Percentiles rank a stretch among this genome's conserved stretches.
Evolutionary conservation across 2,888 invertebrate species (phyloP).

Genomic region (Hypolimnas misippus): DNA sequence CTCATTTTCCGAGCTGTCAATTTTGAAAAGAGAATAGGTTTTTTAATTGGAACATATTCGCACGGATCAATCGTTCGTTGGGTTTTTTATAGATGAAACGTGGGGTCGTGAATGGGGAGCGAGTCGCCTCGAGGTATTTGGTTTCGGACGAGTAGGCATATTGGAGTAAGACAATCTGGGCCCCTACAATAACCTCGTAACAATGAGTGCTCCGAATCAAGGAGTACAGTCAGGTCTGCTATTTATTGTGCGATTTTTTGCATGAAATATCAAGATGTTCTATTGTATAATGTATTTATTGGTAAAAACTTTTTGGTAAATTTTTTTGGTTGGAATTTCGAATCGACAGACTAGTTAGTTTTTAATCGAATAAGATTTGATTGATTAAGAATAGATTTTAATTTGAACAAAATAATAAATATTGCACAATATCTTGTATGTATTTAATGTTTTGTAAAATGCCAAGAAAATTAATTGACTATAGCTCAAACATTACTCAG

Average conservation of each 20-base stretch:
- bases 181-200: slow-evolving; percentile 53
- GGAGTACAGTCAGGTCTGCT: slow-evolving; percentile 1
- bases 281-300: neutral
- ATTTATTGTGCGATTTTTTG: slow-evolving; percentile 11
- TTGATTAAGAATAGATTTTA: too few relatives aligned
- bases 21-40: slow-evolving; percentile 40
- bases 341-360: too few relatives aligned
- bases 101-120: slow-evolving; percentile 56
- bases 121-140: slow-evolving; percentile 73
- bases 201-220: slow-evolving; percentile 16
- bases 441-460: too few relatives aligned
- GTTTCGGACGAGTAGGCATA: slow-evolving; percentile 66
- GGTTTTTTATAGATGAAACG: slow-evolving; percentile 57
- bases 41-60: slow-evolving; percentile 82
- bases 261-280: neutral
- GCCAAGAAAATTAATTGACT: too few relatives aligned
- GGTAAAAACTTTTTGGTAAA: neutral
- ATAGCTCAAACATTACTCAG: too few relatives aligned
- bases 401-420: too few relatives aligned
- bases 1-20: slow-evolving; percentile 50
- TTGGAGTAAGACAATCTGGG: slow-evolving; percentile 75
- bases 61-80: slow-evolving; percentile 56
- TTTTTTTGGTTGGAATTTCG: too few relatives aligned
- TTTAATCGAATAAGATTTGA: too few relatives aligned
- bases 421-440: too few relatives aligned